phyloP scores from a whole-genome alignment of 1,140 invertebrate genomes.

The Armadillidium nasatum region DNA sequence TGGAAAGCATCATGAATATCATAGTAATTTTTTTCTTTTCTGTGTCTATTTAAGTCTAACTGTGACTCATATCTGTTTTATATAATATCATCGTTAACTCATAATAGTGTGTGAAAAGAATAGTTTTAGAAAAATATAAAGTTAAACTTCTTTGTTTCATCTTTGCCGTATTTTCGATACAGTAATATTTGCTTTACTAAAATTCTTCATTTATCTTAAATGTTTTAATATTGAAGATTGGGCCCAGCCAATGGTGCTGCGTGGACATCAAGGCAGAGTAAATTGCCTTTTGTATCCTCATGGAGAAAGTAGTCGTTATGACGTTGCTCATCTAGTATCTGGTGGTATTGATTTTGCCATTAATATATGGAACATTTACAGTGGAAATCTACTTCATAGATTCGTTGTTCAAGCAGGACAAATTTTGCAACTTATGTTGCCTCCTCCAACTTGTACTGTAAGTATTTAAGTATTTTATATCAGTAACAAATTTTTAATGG shows the following conservation, averaged over 20 bases:
- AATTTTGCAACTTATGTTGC: constrained; percentile 53
- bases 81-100: too few species aligned
- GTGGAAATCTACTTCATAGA: constrained; percentile 79
- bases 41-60: too few species aligned
- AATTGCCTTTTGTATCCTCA: constrained; percentile 95
- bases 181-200: too few species aligned
- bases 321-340: constrained; percentile 83
- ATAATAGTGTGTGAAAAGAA: too few species aligned
- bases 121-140: too few species aligned
- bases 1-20: constrained; percentile 79
- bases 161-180: too few species aligned
- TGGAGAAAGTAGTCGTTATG: constrained; percentile 66
- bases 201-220: constrained; percentile 17
- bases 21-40: constrained; percentile 56
- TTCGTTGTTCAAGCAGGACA: constrained; percentile 73
- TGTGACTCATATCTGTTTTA: too few species aligned
- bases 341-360: constrained; percentile 97
- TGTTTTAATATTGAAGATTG: constrained; percentile 62
- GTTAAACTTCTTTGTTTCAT: too few species aligned
- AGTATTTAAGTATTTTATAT: neutral
- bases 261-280: constrained; percentile 87
- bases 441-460: constrained; percentile 46
- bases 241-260: constrained; percentile 79
- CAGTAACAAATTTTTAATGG: too few species aligned
- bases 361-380: constrained; percentile 93